phyloP scores from a whole-genome alignment of 2,888 invertebrate genomes.

The Nysson spinosus region DNA sequence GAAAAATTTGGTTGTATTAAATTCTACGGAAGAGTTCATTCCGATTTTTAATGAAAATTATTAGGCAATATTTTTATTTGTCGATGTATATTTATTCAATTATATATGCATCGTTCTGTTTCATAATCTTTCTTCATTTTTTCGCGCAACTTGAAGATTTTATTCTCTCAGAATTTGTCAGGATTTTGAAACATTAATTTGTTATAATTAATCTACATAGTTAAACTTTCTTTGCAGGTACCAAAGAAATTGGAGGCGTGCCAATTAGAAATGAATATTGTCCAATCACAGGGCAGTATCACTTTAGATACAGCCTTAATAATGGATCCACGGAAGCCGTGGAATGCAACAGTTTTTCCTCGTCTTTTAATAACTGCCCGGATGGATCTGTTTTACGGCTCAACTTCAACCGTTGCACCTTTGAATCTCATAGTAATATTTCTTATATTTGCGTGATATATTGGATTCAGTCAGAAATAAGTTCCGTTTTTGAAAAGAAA shows the following conservation, averaged over 20 bases:
- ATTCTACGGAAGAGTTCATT: too few relatives aligned
- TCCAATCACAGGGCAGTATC: conserved; percentile 82
- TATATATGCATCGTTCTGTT: too few relatives aligned
- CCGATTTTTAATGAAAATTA: neutral
- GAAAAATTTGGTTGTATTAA: too few relatives aligned
- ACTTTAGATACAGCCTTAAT: conserved; percentile 80
- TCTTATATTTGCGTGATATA: neutral
- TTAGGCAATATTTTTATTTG: too few relatives aligned
- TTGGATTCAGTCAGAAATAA: too few relatives aligned
- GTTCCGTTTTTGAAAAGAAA: too few relatives aligned
- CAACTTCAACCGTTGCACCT: conserved; percentile 80
- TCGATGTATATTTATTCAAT: too few relatives aligned
- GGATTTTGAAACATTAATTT: too few relatives aligned
- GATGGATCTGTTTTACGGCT: conserved; percentile 81
- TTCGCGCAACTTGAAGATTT: too few relatives aligned
- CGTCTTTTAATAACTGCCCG: conserved; percentile 82
- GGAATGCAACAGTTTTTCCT: conserved; percentile 80
- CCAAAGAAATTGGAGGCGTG: conserved; percentile 78
- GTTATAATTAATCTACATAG: neutral
- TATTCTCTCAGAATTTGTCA: too few relatives aligned
- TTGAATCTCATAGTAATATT: conserved; percentile 79
- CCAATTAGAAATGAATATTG: conserved; percentile 81
- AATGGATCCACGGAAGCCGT: conserved; percentile 77
- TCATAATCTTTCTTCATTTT: too few relatives aligned
- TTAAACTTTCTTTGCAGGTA: conserved; percentile 73